These are phyloP conservation scores for Condylura cristata DNA, from an alignment of 2,113 vertebrate genomes.

Conservation along the genomic window DNA sequence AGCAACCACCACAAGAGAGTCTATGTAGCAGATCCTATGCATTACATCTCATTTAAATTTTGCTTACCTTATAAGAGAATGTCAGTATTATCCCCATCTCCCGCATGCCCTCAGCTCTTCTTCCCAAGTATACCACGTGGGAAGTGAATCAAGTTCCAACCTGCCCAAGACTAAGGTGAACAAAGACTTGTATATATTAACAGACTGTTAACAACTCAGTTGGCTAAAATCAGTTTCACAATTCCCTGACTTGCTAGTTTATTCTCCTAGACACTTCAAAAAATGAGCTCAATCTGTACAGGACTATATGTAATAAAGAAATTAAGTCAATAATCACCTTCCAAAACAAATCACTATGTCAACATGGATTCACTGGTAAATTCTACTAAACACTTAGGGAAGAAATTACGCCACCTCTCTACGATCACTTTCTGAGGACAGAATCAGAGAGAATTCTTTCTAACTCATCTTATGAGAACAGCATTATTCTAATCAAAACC, in stretches of 20 bases:
- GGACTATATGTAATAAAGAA: background rate
- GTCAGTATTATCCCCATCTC: background rate
- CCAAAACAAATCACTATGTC: background rate
- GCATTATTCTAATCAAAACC: background rate
- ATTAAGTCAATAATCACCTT: background rate
- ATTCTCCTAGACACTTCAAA: background rate
- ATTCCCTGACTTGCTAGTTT: background rate
- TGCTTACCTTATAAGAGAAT: background rate
- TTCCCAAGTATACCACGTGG: background rate
- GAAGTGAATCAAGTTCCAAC: background rate
- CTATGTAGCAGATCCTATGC: background rate
- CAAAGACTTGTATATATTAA: no score
- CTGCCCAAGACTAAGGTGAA: background rate
- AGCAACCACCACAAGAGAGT: background rate
- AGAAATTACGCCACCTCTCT: background rate
- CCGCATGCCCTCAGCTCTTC: background rate
- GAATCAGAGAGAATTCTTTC: background rate
- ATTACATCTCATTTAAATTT: background rate
- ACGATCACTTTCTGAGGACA: background rate
- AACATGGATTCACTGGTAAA: background rate
- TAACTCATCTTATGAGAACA: background rate
- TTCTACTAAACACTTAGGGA: background rate
- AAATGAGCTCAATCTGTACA: background rate
- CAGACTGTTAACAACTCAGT: background rate
- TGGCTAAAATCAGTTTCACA: background rate